These are phyloP conservation scores for Scleropages formosus DNA, from an alignment of 2,797 vertebrate species.

Conservation along the genomic window DNA sequence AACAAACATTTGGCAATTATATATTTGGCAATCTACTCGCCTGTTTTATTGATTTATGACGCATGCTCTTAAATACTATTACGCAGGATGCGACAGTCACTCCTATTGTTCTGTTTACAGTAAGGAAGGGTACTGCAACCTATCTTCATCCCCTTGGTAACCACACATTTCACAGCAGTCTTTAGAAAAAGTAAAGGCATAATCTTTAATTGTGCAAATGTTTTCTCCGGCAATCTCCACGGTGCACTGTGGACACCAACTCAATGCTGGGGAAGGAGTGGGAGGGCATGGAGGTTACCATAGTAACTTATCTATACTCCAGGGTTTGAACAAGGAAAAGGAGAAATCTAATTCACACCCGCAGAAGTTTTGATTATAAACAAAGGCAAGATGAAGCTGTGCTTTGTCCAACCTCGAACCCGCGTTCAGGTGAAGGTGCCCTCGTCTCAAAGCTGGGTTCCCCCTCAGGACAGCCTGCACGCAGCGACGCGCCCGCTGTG, in stretches of 20 bases:
- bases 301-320: conserved; percentile 51
- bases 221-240: conserved; percentile 42
- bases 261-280: conserved; percentile 41
- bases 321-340: conserved; percentile 27
- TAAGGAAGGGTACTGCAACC: conserved; percentile 41
- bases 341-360: conserved; percentile 19
- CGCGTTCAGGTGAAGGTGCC: conserved; percentile 14
- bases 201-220: conserved; percentile 53
- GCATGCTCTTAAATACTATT: not conserved
- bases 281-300: conserved; percentile 50
- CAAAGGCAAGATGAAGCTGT: conserved; percentile 8
- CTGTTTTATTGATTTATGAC: not conserved
- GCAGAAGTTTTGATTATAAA: conserved; percentile 10
- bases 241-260: conserved; percentile 44
- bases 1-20: too few relatives aligned
- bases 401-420: conserved; percentile 10
- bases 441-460: not conserved
- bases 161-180: conserved; percentile 50
- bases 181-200: conserved; percentile 47
- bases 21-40: conserved; percentile 5
- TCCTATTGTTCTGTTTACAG: not conserved
- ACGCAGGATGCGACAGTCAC: too few relatives aligned
- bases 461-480: conserved; percentile 31
- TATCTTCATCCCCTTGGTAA: conserved; percentile 63
- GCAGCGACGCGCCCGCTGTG: not conserved